These are phyloP conservation scores for Drosophila macrospina DNA, from an alignment of 2,888 invertebrate genomes.

Conservation along the genomic window DNA sequence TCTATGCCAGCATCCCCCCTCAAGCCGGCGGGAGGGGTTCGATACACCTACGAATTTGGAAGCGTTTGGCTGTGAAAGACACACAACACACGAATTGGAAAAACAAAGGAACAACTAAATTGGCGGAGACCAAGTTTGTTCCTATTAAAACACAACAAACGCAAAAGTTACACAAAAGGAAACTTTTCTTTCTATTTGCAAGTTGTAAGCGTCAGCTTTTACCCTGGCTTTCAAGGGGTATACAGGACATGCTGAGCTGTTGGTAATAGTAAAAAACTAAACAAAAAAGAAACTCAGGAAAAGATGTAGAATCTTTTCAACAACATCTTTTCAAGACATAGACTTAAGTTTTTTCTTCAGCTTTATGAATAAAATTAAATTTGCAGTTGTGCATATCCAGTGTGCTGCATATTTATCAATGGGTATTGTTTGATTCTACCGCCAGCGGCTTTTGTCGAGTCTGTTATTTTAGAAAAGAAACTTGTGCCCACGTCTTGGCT, in stretches of 20 bases:
- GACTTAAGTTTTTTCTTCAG: too few relatives aligned
- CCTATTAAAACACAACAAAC: slow-evolving; percentile 77
- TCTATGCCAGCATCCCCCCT: neutral
- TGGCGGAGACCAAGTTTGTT: slow-evolving; percentile 71
- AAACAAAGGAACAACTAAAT: slow-evolving; percentile 64
- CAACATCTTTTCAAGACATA: too few relatives aligned
- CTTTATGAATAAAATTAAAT: too few relatives aligned
- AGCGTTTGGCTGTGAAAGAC: slow-evolving; percentile 28
- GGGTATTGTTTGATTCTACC: slow-evolving; percentile 19
- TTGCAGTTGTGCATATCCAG: neutral
- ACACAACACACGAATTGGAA: slow-evolving; percentile 32
- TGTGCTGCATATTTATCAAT: neutral
- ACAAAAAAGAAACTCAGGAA: neutral
- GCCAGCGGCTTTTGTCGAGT: slow-evolving; percentile 42
- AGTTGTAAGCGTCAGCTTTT: slow-evolving; percentile 32
- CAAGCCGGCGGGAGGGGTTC: too few relatives aligned
- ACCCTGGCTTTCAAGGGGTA: slow-evolving; percentile 15
- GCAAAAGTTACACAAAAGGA: slow-evolving; percentile 76
- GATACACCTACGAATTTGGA: slow-evolving; percentile 12
- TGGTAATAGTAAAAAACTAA: neutral
- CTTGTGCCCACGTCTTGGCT: slow-evolving; percentile 58
- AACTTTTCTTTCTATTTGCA: slow-evolving; percentile 70
- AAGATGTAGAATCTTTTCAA: neutral
- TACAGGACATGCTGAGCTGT: neutral
- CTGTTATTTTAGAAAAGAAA: slow-evolving; percentile 69